Conservation (phyloP, 1,140 invertebrate species). For the Pseudomyrmex concolor region DNA sequence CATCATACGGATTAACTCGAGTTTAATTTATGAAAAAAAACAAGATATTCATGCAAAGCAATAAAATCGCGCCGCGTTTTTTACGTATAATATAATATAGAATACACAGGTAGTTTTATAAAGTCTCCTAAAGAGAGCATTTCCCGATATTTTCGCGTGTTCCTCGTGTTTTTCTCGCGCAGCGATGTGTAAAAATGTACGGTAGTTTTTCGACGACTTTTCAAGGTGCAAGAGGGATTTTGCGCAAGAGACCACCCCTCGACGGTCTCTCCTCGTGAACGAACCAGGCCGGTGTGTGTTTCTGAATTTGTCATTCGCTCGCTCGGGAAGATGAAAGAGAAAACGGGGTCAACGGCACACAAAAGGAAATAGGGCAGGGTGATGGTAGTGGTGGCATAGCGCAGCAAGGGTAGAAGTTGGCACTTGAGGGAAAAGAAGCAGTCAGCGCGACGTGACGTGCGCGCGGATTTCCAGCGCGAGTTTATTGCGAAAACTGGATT, state of each 20-base stretch:
- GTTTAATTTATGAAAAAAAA: neutral
- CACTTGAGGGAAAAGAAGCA: slow-evolving; percentile 34
- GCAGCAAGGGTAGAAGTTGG: neutral
- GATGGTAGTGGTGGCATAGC: neutral
- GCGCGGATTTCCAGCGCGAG: slow-evolving; percentile 17
- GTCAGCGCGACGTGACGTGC: neutral
- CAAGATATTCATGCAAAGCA: neutral
- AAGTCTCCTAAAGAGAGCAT: slow-evolving; percentile 43
- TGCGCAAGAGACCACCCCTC: slow-evolving; percentile 4
- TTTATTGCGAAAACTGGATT: slow-evolving; percentile 64
- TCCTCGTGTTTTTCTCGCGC: slow-evolving; percentile 7
- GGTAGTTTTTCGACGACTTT: slow-evolving; percentile 1
- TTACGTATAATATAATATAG: neutral
- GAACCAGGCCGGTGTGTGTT: slow-evolving; percentile 9
- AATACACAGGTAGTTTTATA: neutral
- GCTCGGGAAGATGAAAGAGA: slow-evolving; percentile 40
- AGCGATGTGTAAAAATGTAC: slow-evolving; percentile 5
- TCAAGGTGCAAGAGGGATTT: slow-evolving; percentile 18
- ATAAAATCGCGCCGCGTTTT: neutral
- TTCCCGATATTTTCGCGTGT: slow-evolving; percentile 11
- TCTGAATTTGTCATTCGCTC: slow-evolving; percentile 59
- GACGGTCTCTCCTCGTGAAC: slow-evolving; percentile 15
- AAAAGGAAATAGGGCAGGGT: neutral
- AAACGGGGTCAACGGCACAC: neutral
- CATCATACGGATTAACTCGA: neutral